Conservation (phyloP, 2,113 vertebrate genomes). For the Triplophysa dalaica region DNA sequence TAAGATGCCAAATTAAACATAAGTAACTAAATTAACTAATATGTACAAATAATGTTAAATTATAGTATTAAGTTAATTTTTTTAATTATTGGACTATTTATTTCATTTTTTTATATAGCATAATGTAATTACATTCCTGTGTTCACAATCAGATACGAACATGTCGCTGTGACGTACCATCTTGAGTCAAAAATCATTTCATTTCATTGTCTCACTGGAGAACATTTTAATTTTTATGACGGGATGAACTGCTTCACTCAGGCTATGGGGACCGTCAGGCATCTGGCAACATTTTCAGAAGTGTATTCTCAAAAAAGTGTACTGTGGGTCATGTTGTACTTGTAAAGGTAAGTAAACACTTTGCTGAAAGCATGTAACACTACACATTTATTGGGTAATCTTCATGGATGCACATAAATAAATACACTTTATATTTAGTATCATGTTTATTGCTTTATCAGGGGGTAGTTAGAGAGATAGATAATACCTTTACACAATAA, state of each 20-base stretch:
- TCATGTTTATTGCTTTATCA: too few relatives aligned
- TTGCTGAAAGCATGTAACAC: not conserved
- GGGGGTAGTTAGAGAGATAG: too few relatives aligned
- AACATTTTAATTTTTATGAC: not conserved
- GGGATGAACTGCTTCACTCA: not conserved
- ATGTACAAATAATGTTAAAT: too few relatives aligned
- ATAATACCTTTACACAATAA: too few relatives aligned
- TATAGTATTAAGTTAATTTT: too few relatives aligned
- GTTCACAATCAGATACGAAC: not conserved
- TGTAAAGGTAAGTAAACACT: not conserved
- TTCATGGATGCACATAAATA: too few relatives aligned
- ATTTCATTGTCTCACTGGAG: not conserved
- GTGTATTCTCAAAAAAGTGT: not conserved
- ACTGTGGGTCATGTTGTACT: constrained; percentile 2
- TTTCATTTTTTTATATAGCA: too few relatives aligned
- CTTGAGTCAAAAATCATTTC: not conserved
- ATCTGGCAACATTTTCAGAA: not conserved
- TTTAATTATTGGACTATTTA: too few relatives aligned
- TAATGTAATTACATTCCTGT: too few relatives aligned
- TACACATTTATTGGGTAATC: not conserved
- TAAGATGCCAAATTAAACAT: too few relatives aligned
- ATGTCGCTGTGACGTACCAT: not conserved
- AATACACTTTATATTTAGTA: too few relatives aligned
- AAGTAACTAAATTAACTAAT: too few relatives aligned
- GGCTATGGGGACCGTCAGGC: not conserved